Conservation (phyloP, 1,140 invertebrate species). For the Drosophila sp. region DNA sequence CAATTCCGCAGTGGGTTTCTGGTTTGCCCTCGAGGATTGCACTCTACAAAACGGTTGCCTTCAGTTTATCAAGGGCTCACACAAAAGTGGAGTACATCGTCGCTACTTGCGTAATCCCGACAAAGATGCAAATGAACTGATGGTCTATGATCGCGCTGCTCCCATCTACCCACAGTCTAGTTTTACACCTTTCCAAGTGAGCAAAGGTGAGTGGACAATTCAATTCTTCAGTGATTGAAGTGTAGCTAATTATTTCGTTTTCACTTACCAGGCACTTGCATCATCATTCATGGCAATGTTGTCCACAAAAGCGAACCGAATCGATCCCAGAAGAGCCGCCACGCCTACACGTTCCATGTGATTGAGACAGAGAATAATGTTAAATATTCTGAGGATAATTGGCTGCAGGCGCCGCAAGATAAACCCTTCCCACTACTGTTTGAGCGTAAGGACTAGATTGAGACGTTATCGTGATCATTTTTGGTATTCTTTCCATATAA, state of each 20-base stretch:
- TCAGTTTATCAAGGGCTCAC: conserved; percentile 95
- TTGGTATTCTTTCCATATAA: conserved; percentile 68
- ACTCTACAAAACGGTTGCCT: conserved; percentile 97
- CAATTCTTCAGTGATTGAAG: not conserved
- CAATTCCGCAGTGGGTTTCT: conserved; percentile 91
- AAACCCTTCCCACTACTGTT: conserved; percentile 87
- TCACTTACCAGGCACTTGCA: conserved; percentile 88
- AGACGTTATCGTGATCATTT: conserved; percentile 19
- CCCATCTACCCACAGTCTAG: conserved; percentile 89
- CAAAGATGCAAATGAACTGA: conserved; percentile 85
- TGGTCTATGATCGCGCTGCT: conserved; percentile 87
- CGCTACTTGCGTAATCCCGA: conserved; percentile 89
- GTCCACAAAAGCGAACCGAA: conserved; percentile 96
- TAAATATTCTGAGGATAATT: conserved; percentile 92
- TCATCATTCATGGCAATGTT: conserved; percentile 96
- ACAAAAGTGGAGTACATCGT: conserved; percentile 90
- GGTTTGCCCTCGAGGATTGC: conserved; percentile 97
- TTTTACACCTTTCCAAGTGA: conserved; percentile 91
- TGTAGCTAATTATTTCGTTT: conserved; percentile 18
- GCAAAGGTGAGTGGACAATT: conserved; percentile 87
- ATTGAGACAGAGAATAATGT: conserved; percentile 90
- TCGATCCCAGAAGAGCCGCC: conserved; percentile 91
- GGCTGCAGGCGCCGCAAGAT: conserved; percentile 88
- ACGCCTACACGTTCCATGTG: conserved; percentile 98
- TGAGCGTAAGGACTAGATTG: conserved; percentile 72